Percentiles rank a stretch among this genome's conserved stretches.
These are phyloP conservation scores for Sphinx pinastri DNA, from an alignment of 2,888 invertebrate species.

Conservation along the genomic window DNA sequence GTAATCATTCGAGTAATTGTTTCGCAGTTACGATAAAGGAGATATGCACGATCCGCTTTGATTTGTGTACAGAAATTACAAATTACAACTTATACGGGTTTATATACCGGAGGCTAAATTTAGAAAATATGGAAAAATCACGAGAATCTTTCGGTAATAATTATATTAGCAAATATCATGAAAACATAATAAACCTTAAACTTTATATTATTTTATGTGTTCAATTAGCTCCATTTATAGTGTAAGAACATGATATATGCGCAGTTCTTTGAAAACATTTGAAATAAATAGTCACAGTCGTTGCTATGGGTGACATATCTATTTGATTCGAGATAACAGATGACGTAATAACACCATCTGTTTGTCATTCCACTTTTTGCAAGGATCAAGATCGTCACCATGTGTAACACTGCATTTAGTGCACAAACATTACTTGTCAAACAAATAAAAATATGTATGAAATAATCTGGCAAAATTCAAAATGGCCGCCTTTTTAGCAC, in stretches of 20 bases:
- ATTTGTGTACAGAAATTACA: background rate
- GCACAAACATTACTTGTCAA: background rate
- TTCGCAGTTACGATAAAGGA: background rate
- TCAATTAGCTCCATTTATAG: no score
- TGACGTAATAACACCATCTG: conserved; percentile 2
- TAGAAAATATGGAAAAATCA: background rate
- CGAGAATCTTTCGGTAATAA: no score
- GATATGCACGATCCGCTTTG: conserved; percentile 6
- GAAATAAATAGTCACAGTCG: background rate
- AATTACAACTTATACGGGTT: background rate
- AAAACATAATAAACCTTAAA: no score
- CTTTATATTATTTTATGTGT: no score
- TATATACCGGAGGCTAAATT: no score
- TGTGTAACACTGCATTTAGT: background rate
- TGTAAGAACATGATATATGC: background rate
- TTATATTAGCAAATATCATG: no score
- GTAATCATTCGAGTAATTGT: conserved; percentile 5
- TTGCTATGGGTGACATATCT: conserved; percentile 15
- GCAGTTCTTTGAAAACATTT: background rate
- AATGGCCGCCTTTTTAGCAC: no score
- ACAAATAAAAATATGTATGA: no score
- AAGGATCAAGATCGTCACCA: background rate
- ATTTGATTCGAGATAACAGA: conserved; percentile 34
- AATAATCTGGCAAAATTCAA: no score
- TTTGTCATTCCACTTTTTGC: background rate